A percentile compares a stretch with the other conserved stretches of the same genome.
These are phyloP conservation scores for Rhingia rostrata DNA, from an alignment of 2,888 invertebrate species.

Conservation along the genomic window DNA sequence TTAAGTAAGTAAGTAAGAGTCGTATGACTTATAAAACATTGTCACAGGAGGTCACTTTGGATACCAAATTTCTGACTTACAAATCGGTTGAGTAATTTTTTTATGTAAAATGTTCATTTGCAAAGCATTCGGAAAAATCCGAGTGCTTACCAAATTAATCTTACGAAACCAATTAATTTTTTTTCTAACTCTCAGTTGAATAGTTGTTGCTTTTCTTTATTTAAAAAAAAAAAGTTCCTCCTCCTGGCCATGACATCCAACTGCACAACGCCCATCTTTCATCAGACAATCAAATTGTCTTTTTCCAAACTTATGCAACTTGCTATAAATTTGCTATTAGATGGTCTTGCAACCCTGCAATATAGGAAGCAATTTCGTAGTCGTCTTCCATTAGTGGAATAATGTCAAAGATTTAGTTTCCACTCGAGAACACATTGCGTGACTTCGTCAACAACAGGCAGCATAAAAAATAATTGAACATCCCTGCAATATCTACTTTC, in stretches of 20 bases:
- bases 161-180: neutral
- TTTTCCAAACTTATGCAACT: conserved; percentile 4
- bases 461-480: conserved; percentile 34
- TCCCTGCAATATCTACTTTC: conserved; percentile 59
- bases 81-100: too few relatives aligned
- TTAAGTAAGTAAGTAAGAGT: too few relatives aligned
- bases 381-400: conserved; percentile 25
- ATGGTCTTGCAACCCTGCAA: conserved; percentile 13
- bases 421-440: conserved; percentile 67
- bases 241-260: too few relatives aligned
- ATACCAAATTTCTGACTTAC: too few relatives aligned
- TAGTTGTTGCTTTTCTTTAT: neutral
- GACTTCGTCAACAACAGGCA: conserved; percentile 32
- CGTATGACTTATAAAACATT: too few relatives aligned
- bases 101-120: too few relatives aligned
- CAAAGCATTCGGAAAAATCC: too few relatives aligned
- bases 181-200: neutral
- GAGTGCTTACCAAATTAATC: too few relatives aligned
- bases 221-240: too few relatives aligned
- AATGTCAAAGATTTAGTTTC: conserved; percentile 59
- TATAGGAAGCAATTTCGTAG: conserved; percentile 37
- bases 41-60: too few relatives aligned
- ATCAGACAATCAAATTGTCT: too few relatives aligned
- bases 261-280: too few relatives aligned
- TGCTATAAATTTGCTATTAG: neutral